phyloP scores from a whole-genome alignment of 2,888 invertebrate genomes.

The Meloe dianella region DNA sequence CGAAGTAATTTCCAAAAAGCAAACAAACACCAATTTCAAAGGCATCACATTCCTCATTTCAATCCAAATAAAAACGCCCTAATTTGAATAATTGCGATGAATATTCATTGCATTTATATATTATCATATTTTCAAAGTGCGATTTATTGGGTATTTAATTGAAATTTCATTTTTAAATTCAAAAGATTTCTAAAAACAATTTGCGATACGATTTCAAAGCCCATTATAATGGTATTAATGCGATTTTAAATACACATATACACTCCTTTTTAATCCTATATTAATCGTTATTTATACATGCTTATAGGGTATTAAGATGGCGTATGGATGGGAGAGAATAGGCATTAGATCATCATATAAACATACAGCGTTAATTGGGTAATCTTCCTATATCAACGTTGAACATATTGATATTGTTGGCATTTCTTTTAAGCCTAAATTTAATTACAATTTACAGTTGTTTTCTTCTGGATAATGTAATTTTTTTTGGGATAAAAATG shows the following conservation, averaged over 20 bases:
- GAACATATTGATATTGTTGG: neutral
- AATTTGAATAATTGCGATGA: conserved; percentile 34
- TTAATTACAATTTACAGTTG: neutral
- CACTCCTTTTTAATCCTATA: neutral
- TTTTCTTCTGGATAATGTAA: no score
- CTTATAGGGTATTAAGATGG: neutral
- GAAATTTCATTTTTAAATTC: neutral
- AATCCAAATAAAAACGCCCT: conserved; percentile 32
- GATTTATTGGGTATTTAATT: conserved; percentile 20
- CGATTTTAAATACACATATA: no score
- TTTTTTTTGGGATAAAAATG: no score
- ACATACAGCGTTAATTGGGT: neutral
- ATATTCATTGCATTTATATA: conserved; percentile 31
- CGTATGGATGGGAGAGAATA: no score
- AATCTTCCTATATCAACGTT: neutral
- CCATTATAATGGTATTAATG: no score
- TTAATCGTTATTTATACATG: neutral
- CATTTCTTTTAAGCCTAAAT: neutral
- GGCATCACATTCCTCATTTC: conserved; percentile 30
- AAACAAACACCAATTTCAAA: conserved; percentile 20
- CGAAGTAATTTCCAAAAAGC: neutral
- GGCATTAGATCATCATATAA: neutral
- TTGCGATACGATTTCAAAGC: no score
- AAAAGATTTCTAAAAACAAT: neutral
- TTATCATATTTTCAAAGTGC: conserved; percentile 26